Conservation (phyloP, 2,113 vertebrate species). For the Delphinapterus leucas region DNA sequence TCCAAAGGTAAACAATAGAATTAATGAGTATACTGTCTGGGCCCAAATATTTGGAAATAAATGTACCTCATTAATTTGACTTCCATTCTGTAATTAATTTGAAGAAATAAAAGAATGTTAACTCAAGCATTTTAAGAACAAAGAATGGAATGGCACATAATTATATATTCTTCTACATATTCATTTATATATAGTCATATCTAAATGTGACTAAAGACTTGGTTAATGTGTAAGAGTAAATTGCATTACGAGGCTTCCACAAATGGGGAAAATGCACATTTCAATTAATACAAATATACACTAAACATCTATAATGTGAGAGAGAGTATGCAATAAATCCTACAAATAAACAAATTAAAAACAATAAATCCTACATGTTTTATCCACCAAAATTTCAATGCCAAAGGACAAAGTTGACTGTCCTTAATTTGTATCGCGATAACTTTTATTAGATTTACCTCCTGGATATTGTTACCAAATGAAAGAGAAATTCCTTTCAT, state of each 20-base stretch:
- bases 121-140: constrained; percentile 12
- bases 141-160: not conserved
- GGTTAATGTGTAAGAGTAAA: not conserved
- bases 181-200: not conserved
- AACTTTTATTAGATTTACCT: not conserved
- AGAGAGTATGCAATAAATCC: not conserved
- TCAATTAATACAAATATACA: not conserved
- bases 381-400: not conserved
- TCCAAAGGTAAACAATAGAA: not conserved
- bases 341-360: not conserved
- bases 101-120: not conserved
- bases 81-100: not conserved
- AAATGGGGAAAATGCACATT: not conserved
- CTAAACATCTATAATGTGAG: not conserved
- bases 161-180: not conserved
- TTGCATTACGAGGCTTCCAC: not conserved
- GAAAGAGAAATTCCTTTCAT: not conserved
- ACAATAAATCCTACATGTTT: not conserved
- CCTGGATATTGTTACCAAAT: not conserved
- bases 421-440: not conserved
- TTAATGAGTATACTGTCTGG: not conserved
- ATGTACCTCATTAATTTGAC: not conserved
- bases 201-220: not conserved
- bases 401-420: not conserved
- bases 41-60: constrained; percentile 3